Evolutionary conservation across 2,113 vertebrate genomes (phyloP), one percentile per base, ranked within the genome.

Genomic region (Tinamus guttatus): DNA sequence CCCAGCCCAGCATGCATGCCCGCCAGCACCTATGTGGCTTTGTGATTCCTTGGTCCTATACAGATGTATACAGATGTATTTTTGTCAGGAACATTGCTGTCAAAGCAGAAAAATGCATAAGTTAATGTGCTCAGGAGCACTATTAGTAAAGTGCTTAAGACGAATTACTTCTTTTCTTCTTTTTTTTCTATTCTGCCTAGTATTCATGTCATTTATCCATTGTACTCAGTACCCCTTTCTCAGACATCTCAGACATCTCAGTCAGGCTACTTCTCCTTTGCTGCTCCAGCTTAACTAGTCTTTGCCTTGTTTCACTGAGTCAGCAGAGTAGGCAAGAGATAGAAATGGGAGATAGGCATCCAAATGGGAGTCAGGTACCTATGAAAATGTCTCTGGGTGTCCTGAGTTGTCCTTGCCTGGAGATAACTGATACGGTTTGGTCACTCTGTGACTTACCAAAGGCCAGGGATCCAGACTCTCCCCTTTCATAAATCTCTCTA

Each of bases 1-100:
- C 3, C 2, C 10, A 4, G 17, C 34, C 64, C 38, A 76, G 12
- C 11, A 28, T 6, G 21, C 3, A 0, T 34, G 25, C 5, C 19
- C 28, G 36, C 56, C 32, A 59, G 24, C 41, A 43, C 36, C 21
- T 51, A 0, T 3, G 10, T 54, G 34, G 59, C 38, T 30, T 47
- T 52, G 36, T 47, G 28, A 0, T 65, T 86, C 81, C 60, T 20
- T 79, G 60, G 49, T 49, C 49, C 21, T 49, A 24, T 43, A 10
- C 22, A 43, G 49, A 18, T 24, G 5, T 3, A 24, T 43, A 8
- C 21, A 43, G 49, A 18, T 24, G 4, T 3, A 22, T 82, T 80
- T 89, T 83, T 76, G 21, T 5, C 13, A 62, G 30, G 4, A 14
- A 64, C 4, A 3, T 15, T 38, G 34, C 40, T 12, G 36, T 68